Percentiles rank a stretch among this genome's conserved stretches.
Conservation (phyloP, 2,797 vertebrate species). For the Malurus splendens region DNA sequence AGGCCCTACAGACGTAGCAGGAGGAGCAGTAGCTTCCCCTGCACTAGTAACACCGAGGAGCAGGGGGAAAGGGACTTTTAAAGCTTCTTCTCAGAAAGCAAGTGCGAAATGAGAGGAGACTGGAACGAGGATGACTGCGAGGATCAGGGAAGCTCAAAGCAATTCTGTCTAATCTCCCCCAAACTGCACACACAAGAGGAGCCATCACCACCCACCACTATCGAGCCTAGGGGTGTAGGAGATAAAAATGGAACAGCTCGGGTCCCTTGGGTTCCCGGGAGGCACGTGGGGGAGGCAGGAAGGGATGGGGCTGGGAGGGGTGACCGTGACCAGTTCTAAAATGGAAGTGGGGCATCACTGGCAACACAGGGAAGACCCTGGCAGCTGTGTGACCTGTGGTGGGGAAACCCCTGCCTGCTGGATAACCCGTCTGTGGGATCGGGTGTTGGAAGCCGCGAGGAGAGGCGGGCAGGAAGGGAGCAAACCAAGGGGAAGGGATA, state of each 20-base stretch:
- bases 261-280: constrained; percentile 1
- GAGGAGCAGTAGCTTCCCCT: neutral
- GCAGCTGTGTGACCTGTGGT: neutral
- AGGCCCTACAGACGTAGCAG: neutral
- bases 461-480: neutral
- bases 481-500: neutral
- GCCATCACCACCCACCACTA: constrained; percentile 18
- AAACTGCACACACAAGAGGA: neutral
- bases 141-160: constrained; percentile 23
- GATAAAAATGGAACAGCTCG: constrained; percentile 36
- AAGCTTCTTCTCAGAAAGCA: constrained; percentile 11
- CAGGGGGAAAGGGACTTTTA: constrained; percentile 11
- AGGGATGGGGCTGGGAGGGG: neutral
- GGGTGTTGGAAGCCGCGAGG: neutral
- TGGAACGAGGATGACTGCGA: neutral
- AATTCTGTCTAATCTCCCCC: constrained; percentile 44
- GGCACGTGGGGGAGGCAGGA: neutral
- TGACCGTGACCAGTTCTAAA: neutral
- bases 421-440: neutral
- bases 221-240: constrained; percentile 20
- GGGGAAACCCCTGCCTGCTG: neutral
- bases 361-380: neutral
- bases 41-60: neutral
- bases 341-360: constrained; percentile 7
- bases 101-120: neutral